These are phyloP conservation scores for Mustela erminea DNA, from an alignment of 2,797 vertebrate species.

Conservation along the genomic window DNA sequence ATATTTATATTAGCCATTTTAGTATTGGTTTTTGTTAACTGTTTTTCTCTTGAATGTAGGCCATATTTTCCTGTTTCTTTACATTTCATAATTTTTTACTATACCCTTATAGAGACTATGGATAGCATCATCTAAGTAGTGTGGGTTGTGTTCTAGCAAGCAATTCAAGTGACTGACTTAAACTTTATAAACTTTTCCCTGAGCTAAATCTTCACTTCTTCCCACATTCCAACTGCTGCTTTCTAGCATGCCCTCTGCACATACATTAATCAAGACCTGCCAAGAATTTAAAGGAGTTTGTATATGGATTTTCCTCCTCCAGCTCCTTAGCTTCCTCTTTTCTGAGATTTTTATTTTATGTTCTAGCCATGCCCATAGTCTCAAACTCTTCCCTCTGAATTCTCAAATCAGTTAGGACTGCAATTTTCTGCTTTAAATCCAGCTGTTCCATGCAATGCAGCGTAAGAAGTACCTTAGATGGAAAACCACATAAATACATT, in stretches of 20 bases:
- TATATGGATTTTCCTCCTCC: not conserved
- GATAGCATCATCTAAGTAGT: not conserved
- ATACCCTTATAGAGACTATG: not conserved
- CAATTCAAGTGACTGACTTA: not conserved
- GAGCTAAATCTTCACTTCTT: not conserved
- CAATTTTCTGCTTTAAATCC: not conserved
- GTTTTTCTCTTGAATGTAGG: not conserved
- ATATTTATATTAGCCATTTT: not conserved
- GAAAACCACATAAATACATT: not conserved
- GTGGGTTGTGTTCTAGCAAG: constrained; percentile 4
- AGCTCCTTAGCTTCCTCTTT: not conserved
- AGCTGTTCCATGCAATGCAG: not conserved
- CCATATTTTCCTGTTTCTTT: not conserved
- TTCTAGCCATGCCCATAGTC: not conserved
- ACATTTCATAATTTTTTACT: not conserved
- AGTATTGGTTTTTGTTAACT: not conserved
- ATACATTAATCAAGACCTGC: not conserved
- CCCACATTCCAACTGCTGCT: not conserved
- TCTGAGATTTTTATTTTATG: not conserved
- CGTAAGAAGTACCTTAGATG: not conserved
- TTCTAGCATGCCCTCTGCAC: not conserved
- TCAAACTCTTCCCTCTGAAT: not conserved
- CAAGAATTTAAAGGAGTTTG: not conserved
- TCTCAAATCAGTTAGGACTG: not conserved
- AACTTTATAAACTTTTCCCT: not conserved